Conservation (phyloP, 2,797 vertebrate genomes). For the Urocyon cinereoargenteus region DNA sequence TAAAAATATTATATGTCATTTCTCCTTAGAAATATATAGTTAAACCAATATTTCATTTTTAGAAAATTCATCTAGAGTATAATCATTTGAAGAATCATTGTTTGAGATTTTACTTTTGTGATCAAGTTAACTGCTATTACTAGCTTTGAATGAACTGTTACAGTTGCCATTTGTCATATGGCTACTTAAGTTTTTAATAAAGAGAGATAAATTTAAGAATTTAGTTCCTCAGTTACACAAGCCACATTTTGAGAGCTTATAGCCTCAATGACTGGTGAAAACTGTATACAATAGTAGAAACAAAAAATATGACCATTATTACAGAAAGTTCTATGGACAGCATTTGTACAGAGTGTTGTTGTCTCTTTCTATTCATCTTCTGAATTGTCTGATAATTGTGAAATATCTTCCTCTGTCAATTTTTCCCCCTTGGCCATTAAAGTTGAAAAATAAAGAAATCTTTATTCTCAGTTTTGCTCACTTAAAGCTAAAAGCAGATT, state of each 20-base stretch:
- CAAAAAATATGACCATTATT: not conserved
- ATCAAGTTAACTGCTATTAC: not conserved
- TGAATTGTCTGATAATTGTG: not conserved
- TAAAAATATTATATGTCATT: not conserved
- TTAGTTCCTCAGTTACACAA: not conserved
- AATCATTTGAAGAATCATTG: not conserved
- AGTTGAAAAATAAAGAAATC: not conserved
- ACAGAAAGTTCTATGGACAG: not conserved
- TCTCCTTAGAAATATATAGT: not conserved
- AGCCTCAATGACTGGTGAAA: not conserved
- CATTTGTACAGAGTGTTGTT: not conserved
- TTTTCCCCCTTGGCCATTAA: not conserved
- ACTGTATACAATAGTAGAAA: not conserved
- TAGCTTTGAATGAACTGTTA: not conserved
- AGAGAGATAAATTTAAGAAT: not conserved
- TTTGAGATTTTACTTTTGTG: not conserved
- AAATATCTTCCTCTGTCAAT: not conserved
- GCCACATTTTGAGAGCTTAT: not conserved
- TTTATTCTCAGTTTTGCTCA: not conserved
- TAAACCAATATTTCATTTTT: not conserved
- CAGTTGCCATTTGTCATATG: not conserved
- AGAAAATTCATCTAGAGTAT: not conserved
- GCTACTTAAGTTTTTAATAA: not conserved
- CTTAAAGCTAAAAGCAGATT: not conserved
- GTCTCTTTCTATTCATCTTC: not conserved